A percentile compares a stretch with the other conserved stretches of the same genome.
phyloP scores from a whole-genome alignment of 2,113 vertebrate genomes.

The Tragelaphus imberbis region DNA sequence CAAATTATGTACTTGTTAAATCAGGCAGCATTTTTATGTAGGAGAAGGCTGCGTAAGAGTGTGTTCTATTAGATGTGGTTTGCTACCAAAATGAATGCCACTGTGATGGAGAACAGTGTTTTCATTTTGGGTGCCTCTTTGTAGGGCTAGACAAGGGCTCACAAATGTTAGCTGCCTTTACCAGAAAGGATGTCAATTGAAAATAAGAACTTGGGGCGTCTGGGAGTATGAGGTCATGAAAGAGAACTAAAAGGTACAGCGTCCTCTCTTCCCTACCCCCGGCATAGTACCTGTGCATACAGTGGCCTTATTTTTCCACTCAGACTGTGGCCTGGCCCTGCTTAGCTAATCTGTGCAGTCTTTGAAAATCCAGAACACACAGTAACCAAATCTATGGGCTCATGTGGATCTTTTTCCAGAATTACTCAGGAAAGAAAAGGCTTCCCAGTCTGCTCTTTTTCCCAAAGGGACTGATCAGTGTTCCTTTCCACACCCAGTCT shows the following conservation, averaged over 20 bases:
- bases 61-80: background rate
- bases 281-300: background rate
- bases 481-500: background rate
- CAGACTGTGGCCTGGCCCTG: background rate
- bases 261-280: background rate
- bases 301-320: background rate
- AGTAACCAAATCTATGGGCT: background rate
- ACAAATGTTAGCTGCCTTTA: background rate
- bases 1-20: background rate
- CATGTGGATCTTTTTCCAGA: background rate
- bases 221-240: background rate
- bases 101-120: background rate
- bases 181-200: background rate
- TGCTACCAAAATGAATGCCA: background rate
- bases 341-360: background rate
- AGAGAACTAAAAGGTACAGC: background rate
- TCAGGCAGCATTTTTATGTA: background rate
- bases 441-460: background rate
- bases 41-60: background rate
- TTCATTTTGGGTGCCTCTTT: background rate
- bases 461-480: background rate
- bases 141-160: background rate
- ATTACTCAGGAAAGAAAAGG: background rate
- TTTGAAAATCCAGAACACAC: conserved; percentile 13
- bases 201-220: background rate